These are phyloP conservation scores for Sparidentex hasta DNA, from an alignment of 2,797 vertebrate species.

Conservation along the genomic window DNA sequence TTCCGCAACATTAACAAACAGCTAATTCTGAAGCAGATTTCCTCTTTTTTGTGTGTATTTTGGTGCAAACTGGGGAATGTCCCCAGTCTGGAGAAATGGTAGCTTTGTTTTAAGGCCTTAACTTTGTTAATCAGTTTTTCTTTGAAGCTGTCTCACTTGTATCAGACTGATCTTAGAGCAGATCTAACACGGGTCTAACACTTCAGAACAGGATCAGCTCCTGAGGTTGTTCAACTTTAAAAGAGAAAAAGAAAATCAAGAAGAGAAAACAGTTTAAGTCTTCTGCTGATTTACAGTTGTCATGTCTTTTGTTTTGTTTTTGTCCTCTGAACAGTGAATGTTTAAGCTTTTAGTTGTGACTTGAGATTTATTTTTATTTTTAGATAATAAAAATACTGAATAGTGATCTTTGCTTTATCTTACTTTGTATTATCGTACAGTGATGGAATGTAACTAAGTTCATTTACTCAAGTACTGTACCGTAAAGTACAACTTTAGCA, in stretches of 20 bases:
- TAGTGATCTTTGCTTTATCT: background rate
- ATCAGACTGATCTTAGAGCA: background rate
- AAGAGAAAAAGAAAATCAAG: background rate
- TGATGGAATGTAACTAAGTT: background rate
- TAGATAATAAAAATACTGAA: background rate
- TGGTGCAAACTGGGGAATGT: too few relatives aligned
- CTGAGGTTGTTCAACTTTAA: background rate
- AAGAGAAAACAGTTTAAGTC: background rate
- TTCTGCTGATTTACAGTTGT: background rate
- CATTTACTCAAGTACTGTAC: too few relatives aligned
- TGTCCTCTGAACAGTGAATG: background rate
- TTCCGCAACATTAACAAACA: too few relatives aligned
- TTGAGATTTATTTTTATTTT: constrained; percentile 8
- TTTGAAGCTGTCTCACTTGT: background rate
- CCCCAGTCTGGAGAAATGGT: too few relatives aligned
- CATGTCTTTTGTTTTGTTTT: background rate
- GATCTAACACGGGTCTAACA: background rate
- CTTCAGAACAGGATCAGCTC: background rate
- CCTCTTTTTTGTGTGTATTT: background rate
- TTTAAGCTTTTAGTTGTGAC: background rate
- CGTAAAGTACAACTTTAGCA: too few relatives aligned
- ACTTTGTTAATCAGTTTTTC: background rate
- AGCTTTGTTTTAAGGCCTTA: too few relatives aligned
- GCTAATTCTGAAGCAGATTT: background rate
- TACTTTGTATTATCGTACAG: too few relatives aligned